Base-by-base conservation (phyloP, 1,140 invertebrate species). In the Cydia pomonella region DNA sequence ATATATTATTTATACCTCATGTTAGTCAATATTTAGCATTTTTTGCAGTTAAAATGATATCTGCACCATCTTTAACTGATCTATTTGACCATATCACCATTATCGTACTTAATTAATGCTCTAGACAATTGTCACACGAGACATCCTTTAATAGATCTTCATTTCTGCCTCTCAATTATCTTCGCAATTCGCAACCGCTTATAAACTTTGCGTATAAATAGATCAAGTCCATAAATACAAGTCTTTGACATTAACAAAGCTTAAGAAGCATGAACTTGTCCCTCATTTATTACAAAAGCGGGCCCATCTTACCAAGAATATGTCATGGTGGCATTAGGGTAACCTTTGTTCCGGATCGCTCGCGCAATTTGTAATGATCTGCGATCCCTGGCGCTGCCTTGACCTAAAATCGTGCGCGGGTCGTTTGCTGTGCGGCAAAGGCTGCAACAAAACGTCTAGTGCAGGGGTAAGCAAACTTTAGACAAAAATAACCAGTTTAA, bases 361-460 rank as follows among this genome's bases (percentile, higher is more conserved):
- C 80, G 76, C 80, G 81, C 71, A 87, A 89, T 87, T 87, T 91
- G 86, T 85, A 84, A 80, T 84, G 85, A 87, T 86, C 82, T 75
- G 79, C 80, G 74, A 78, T 79, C 80, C 80, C 81, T 78, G 77
- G 77, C 33, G 33, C 77, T 81, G 81, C 83, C 83, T 84, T 84
- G 83, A 83, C 83, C 83, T 79, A 80, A 82, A 84, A 84, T 80
- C 80, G 81, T 82, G 81, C 66, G 76, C 79, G n/a, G 72, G 75
- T 66, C 77, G 77, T 76, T 75, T 76, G 77, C 74, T 59, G n/a
- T n/a, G 18, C n/a, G 21, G 9, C 21, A 9, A 9, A n/a, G 50
- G 50, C 18, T 59, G 53, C 53, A 59, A 59, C 53, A 12, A 59
- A 59, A 23, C 53, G 53, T 12, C 23, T 59, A 59, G 50, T 5